Conservation (phyloP, 2,888 invertebrate genomes). For the Endomychus coccineus region DNA sequence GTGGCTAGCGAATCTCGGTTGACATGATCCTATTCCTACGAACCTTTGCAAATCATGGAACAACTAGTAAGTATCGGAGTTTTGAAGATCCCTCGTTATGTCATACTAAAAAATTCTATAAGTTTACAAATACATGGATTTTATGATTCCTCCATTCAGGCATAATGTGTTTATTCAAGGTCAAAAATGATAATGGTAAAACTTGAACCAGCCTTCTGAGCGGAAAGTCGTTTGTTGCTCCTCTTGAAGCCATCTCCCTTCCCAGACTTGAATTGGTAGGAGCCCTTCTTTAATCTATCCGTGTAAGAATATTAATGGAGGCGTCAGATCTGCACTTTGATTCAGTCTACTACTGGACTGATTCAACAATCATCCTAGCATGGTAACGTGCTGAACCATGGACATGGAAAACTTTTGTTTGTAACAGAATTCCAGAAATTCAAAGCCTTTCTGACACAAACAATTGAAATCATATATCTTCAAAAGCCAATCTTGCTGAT, state of each 20-base stretch:
- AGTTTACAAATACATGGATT: too few relatives aligned
- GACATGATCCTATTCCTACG: neutral
- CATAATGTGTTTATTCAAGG: neutral
- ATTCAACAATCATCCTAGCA: constrained; percentile 11
- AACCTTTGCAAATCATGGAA: neutral
- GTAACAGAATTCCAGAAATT: constrained; percentile 7
- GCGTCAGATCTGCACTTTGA: too few relatives aligned
- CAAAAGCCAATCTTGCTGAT: constrained; percentile 4
- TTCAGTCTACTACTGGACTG: constrained; percentile 5
- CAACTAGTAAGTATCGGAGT: neutral
- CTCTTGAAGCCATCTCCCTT: too few relatives aligned
- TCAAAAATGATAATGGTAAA: neutral
- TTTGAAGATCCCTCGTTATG: neutral
- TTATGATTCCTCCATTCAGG: constrained; percentile 5
- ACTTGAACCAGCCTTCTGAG: neutral
- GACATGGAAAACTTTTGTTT: constrained; percentile 17
- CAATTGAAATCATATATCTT: constrained; percentile 3
- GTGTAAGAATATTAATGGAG: constrained; percentile 12
- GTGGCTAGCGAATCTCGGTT: neutral
- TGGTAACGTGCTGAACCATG: constrained; percentile 10
- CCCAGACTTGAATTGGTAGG: neutral
- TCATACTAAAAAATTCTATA: too few relatives aligned
- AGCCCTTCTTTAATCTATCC: neutral
- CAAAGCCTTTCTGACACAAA: constrained; percentile 2
- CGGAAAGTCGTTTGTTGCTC: neutral